Evolutionary conservation across 2,888 invertebrate species (phyloP).

Genomic region (Andrena marginata): DNA sequence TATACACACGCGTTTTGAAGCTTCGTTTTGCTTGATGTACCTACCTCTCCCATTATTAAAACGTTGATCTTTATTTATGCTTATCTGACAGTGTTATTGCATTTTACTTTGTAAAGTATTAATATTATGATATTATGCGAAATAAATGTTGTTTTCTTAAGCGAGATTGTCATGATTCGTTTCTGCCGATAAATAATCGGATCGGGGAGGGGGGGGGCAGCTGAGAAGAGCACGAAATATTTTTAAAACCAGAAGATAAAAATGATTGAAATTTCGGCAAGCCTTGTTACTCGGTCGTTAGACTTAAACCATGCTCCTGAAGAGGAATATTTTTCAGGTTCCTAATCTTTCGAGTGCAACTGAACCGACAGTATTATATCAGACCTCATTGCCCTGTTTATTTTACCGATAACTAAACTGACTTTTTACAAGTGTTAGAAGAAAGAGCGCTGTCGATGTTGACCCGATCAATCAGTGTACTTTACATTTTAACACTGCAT

Average conservation of each 20-base stretch:
- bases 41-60: slow-evolving; percentile 65
- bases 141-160: slow-evolving; percentile 78
- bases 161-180: slow-evolving; percentile 4
- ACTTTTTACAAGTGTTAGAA: background rate
- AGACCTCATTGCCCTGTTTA: background rate
- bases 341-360: background rate
- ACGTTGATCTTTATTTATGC: slow-evolving; percentile 73
- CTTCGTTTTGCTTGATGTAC: slow-evolving; percentile 75
- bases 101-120: slow-evolving; percentile 72
- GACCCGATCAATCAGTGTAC: background rate
- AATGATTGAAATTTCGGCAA: background rate
- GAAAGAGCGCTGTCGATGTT: background rate
- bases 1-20: slow-evolving; percentile 41
- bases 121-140: slow-evolving; percentile 65
- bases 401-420: background rate
- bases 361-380: background rate
- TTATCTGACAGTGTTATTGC: slow-evolving; percentile 76
- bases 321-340: background rate
- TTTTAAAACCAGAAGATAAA: background rate
- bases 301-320: background rate
- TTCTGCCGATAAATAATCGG: background rate
- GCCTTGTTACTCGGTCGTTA: background rate
- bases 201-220: too few species aligned
- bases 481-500: background rate
- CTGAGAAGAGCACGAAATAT: background rate